Base-by-base conservation (phyloP, 2,113 vertebrate species). In the cattle (Bos taurus) region DNA sequence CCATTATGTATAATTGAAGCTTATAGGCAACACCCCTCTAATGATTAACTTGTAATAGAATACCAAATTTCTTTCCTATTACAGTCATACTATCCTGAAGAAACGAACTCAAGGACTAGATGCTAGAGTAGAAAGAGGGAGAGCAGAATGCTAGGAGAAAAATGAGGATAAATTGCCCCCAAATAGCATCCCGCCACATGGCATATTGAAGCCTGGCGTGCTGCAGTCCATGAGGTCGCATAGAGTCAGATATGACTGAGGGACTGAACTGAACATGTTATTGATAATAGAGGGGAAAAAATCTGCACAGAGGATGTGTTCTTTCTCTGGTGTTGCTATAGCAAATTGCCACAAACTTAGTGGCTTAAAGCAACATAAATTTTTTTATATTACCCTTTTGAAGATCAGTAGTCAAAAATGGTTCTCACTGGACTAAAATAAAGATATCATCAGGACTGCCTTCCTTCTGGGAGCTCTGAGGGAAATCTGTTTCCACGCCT, bases 191-290 rank as follows among this genome's bases (percentile, higher is more conserved):
- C 8, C 14, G 15, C 33, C 64, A 54, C 12, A 46, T 16, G 33
- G 23, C 48, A 48, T 74, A 23, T 6, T 74, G n/a, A 74, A 74
- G 19, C n/a, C 36, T 40, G n/a, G 67, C 1, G 1, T 74, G 67
- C 67, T 71, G n/a, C n/a, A 71, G 67, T 40, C 19, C 67, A 3
- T 74, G 19, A 5, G n/a, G 67, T 36, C 1, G 1, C n/a, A 74
- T 40, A 23, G n/a, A 40, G 67, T 74, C 0, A 0, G n/a, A 40
- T n/a, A 23, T 0, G n/a, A 40, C 10, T 12, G 19, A 71, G 19
- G 67, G 19, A 23, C 19, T 74, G 67, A 74, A 74, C 10, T 74
- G 67, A 74, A 40, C n/a, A 40, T 64, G 33, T 26, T 64, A 82
- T 52, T 17, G 52, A 78, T 81, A 8, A 8, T 2, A 54, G 78